These are phyloP conservation scores for Sphaerophoria taeniata DNA, from an alignment of 2,888 invertebrate species.

Conservation along the genomic window DNA sequence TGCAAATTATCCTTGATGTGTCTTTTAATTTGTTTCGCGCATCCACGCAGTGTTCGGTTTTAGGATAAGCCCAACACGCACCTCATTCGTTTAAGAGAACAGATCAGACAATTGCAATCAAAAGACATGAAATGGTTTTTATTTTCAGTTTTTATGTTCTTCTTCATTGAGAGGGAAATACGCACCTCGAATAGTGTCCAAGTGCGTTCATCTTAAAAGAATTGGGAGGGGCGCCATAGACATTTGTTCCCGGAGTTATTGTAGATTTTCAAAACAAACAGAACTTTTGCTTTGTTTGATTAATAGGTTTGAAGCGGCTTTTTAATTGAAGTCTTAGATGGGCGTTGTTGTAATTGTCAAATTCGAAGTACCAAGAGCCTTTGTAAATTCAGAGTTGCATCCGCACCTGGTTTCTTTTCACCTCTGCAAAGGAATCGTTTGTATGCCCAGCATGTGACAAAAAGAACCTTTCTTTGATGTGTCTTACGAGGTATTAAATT, in stretches of 20 bases:
- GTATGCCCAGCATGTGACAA: conserved; percentile 71
- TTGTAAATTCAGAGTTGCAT: neutral
- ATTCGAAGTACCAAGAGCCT: no score
- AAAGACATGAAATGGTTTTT: conserved; percentile 43
- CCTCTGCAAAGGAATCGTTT: conserved; percentile 39
- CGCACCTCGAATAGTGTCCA: conserved; percentile 8
- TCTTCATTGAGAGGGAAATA: conserved; percentile 21
- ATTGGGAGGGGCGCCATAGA: no score
- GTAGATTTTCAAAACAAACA: no score
- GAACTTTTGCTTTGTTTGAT: no score
- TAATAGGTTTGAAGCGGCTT: neutral
- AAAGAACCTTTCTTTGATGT: conserved; percentile 37
- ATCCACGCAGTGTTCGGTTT: conserved; percentile 57
- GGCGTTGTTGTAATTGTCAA: neutral
- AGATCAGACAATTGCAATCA: conserved; percentile 59
- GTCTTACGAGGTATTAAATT: conserved; percentile 71
- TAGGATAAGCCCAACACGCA: conserved; percentile 40
- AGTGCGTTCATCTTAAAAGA: neutral
- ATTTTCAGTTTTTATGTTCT: neutral
- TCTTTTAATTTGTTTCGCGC: conserved; percentile 74
- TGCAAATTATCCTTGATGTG: conserved; percentile 73
- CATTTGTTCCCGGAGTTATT: no score
- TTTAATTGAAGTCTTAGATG: neutral
- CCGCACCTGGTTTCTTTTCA: conserved; percentile 22
- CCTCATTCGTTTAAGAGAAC: conserved; percentile 32